These are phyloP conservation scores for Anorthoa munda DNA, from an alignment of 2,888 invertebrate genomes.

Conservation along the genomic window DNA sequence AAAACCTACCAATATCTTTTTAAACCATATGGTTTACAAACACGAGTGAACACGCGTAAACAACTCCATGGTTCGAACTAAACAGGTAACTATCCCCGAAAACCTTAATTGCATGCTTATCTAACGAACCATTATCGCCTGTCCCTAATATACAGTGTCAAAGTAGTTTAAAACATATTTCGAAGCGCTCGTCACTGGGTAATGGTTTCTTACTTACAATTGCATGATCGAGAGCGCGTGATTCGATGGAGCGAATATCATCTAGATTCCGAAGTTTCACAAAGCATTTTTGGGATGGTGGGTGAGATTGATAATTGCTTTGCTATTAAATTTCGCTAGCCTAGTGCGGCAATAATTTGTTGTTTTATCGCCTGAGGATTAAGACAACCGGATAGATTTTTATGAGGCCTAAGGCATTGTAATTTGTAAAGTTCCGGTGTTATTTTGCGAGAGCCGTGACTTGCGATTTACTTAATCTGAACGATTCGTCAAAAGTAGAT, in stretches of 20 bases:
- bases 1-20: constrained; percentile 23
- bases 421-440: constrained; percentile 27
- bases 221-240: constrained; percentile 60
- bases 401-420: constrained; percentile 20
- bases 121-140: constrained; percentile 84
- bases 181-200: constrained; percentile 65
- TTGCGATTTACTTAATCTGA: constrained; percentile 19
- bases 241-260: constrained; percentile 52
- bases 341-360: constrained; percentile 27
- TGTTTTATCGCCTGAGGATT: constrained; percentile 26
- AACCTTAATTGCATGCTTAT: constrained; percentile 86
- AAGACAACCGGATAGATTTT: constrained; percentile 26
- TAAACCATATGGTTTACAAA: constrained; percentile 19
- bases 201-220: constrained; percentile 53
- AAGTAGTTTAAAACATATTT: constrained; percentile 74
- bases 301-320: constrained; percentile 53
- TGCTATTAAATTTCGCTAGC: constrained; percentile 48
- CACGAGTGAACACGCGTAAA: constrained; percentile 20
- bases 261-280: constrained; percentile 54
- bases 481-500: constrained; percentile 5
- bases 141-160: constrained; percentile 79
- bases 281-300: constrained; percentile 56
- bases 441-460: constrained; percentile 14
- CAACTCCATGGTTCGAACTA: constrained; percentile 41
- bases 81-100: constrained; percentile 68